These are phyloP conservation scores for Anoplolepis gracilipes DNA, from an alignment of 1,140 invertebrate genomes.

Conservation along the genomic window DNA sequence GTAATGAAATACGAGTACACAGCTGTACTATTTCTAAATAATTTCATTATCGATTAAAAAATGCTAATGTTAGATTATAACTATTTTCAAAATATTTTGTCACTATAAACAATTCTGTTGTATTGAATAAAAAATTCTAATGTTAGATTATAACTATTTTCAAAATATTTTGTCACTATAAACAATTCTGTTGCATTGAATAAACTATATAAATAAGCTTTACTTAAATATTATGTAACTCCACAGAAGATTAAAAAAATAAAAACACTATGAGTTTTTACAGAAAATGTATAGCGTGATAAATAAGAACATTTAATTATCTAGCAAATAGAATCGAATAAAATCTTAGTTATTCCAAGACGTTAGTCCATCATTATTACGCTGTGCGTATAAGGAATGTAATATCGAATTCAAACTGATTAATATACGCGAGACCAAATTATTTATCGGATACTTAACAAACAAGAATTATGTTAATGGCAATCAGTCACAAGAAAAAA, in stretches of 20 bases:
- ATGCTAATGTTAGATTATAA: neutral
- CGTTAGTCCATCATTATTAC: neutral
- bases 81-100: conserved; percentile 1
- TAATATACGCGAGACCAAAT: neutral
- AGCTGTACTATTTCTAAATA: neutral
- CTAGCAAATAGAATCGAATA: neutral
- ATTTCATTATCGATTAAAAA: neutral
- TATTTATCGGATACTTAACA: neutral
- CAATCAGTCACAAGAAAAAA: conserved; percentile 5
- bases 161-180: conserved; percentile 3
- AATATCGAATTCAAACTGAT: neutral
- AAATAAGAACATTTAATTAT: neutral
- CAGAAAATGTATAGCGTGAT: neutral
- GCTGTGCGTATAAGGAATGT: neutral
- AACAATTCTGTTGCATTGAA: neutral
- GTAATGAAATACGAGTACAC: neutral
- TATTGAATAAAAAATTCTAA: neutral
- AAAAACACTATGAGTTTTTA: neutral
- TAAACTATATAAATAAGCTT: neutral
- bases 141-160: neutral
- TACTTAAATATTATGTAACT: neutral
- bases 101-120: neutral
- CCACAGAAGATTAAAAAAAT: neutral
- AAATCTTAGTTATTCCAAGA: neutral
- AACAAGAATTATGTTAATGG: conserved; percentile 8